Percentiles rank a stretch among this genome's conserved stretches.
phyloP scores from a whole-genome alignment of 2,888 invertebrate species.

The Osedax fenrisi region DNA sequence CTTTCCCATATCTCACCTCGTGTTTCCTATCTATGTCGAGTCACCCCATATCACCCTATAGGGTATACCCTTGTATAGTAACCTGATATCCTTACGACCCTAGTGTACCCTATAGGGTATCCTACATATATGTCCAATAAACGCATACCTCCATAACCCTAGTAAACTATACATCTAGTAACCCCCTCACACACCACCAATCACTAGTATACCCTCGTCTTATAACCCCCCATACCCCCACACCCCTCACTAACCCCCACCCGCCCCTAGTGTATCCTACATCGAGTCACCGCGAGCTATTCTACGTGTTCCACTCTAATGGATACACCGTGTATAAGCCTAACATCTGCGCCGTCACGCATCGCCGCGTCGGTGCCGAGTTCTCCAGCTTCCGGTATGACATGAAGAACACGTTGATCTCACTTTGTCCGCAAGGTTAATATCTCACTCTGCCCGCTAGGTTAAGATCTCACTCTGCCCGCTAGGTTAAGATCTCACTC shows the following conservation, averaged over 20 bases:
- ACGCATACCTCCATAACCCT: too few relatives aligned
- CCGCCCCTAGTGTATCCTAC: background rate
- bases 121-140: too few relatives aligned
- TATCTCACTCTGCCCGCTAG: background rate
- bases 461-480: too few relatives aligned
- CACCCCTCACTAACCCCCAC: background rate
- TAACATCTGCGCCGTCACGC: conserved; percentile 60
- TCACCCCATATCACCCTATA: too few relatives aligned
- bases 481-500: background rate
- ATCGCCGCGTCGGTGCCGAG: conserved; percentile 62
- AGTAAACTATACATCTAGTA: too few relatives aligned
- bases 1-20: too few relatives aligned
- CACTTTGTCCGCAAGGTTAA: background rate
- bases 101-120: too few relatives aligned
- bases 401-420: background rate
- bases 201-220: too few relatives aligned
- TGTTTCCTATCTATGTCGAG: too few relatives aligned
- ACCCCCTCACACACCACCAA: too few relatives aligned
- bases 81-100: too few relatives aligned
- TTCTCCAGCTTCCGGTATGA: conserved; percentile 58
- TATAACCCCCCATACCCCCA: background rate
- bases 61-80: too few relatives aligned
- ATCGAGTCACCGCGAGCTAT: conserved; percentile 57
- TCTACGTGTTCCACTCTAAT: conserved; percentile 66
- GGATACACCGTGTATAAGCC: conserved; percentile 66